Base-by-base conservation (phyloP, 92 coral and sea anemone species). In the Paramuricea clavata region DNA sequence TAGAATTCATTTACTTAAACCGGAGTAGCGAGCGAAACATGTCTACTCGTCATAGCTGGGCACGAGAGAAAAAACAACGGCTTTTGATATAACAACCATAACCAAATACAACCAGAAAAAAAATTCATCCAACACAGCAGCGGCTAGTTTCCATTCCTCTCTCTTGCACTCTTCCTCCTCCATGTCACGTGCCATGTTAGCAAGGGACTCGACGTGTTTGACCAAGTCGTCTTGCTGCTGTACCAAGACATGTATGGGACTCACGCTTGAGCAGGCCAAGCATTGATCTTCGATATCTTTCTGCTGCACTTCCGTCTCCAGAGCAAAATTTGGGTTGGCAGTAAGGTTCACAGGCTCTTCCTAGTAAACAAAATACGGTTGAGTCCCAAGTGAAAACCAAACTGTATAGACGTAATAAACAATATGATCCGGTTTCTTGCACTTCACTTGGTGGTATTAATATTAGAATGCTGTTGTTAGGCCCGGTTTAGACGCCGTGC, bases 91-190 rank as follows among this genome's bases (percentile, higher is more conserved):
- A 12, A 93, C 47, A 12, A 95, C 31, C 52, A 85, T 90, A 17
- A 86, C 74, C 78, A 95, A 82, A 75, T 94, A 95, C 76, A 95
- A 57, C 98, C 97, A 94, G 27, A 94, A 77, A 49, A 95, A 92
- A 67, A 90, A 94, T 2, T 90, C 90, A 85, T 95, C 98, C 31
- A 95, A 88, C 49, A 95, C 89, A n/a, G 95, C 94, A 9, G 98
- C 95, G 6, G 92, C 93, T 5, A 95, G 85, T 85, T 95, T 95
- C 98, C 98, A 95, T 81, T 95, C 98, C 77, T 92, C 98, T 57
- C 88, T 93, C 86, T 78, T 89, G 78, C 94, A 90, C 28, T 94
- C 95, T 33, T 92, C 97, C 22, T 92, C 93, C 69, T 94, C 95
- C 60, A 89, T 89, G 19, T 83, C 64, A 56, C 94, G 87, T n/a